Conservation (phyloP, 2,888 invertebrate species). For the Tenthredo distinguenda region DNA sequence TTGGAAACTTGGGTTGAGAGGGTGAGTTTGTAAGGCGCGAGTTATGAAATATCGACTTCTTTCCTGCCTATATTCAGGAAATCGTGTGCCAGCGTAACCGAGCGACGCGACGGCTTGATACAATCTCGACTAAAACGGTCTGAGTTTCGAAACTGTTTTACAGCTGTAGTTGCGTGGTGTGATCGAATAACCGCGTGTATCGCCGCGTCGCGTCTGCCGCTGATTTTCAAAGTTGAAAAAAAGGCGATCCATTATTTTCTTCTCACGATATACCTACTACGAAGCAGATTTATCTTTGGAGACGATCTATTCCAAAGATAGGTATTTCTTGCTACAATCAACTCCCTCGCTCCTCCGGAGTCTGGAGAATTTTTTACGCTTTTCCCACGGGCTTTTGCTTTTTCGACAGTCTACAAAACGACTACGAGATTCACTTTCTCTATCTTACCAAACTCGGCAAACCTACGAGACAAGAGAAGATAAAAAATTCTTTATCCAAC, state of each 20-base stretch:
- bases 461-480: neutral
- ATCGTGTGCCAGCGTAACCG: conserved; percentile 22
- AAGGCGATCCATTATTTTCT: conserved; percentile 12
- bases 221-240: conserved; percentile 37
- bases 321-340: conserved; percentile 22
- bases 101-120: conserved; percentile 9
- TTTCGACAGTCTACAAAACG: neutral
- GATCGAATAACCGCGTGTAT: neutral
- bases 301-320: conserved; percentile 26
- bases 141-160: conserved; percentile 20
- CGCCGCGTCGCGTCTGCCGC: neutral
- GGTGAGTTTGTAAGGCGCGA: conserved; percentile 23
- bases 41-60: conserved; percentile 46
- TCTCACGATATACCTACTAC: neutral
- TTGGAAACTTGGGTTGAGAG: conserved; percentile 25
- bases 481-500: neutral
- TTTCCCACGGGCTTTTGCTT: conserved; percentile 23
- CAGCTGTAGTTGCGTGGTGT: neutral
- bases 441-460: neutral
- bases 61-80: conserved; percentile 28
- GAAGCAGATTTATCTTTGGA: conserved; percentile 25
- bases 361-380: conserved; percentile 26
- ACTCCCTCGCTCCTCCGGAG: neutral
- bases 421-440: conserved; percentile 1
- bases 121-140: conserved; percentile 18